Evolutionary conservation across 2,113 vertebrate species (phyloP).

Genomic region (Edolisoma coerulescens): DNA sequence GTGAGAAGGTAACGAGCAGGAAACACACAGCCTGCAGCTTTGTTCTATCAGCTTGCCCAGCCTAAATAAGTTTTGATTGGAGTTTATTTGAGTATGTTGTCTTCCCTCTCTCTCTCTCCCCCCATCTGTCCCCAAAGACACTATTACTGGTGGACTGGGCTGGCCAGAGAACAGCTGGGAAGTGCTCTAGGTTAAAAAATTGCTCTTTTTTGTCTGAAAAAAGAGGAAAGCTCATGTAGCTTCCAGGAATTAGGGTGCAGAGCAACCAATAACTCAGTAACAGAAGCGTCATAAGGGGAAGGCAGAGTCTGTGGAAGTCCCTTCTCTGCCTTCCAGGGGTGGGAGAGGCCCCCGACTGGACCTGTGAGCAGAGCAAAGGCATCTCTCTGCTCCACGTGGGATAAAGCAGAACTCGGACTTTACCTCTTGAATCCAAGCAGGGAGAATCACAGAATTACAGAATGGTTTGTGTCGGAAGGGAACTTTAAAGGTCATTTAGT

Average conservation of each 20-base stretch:
- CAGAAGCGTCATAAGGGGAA: background rate
- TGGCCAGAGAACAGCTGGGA: background rate
- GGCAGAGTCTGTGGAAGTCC: background rate
- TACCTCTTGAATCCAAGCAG: background rate
- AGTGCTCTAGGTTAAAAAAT: background rate
- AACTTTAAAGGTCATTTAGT: background rate
- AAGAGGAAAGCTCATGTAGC: background rate
- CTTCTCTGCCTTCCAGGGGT: background rate
- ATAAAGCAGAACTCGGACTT: background rate
- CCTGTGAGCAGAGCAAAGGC: background rate
- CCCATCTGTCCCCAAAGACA: background rate
- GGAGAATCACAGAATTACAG: background rate
- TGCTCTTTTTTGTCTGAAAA: background rate
- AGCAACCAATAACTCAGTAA: background rate
- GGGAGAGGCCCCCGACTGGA: background rate
- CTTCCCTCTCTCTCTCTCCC: background rate
- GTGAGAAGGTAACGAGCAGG: background rate
- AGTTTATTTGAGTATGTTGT: background rate
- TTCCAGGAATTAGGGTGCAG: background rate
- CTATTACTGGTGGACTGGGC: background rate
- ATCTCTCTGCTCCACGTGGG: accelerated
- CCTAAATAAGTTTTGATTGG: background rate
- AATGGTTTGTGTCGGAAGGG: background rate
- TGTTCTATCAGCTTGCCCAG: background rate
- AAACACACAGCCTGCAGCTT: background rate